Evolutionary conservation across 2,113 vertebrate genomes (phyloP).

Genomic region (Aphyosemion australe): DNA sequence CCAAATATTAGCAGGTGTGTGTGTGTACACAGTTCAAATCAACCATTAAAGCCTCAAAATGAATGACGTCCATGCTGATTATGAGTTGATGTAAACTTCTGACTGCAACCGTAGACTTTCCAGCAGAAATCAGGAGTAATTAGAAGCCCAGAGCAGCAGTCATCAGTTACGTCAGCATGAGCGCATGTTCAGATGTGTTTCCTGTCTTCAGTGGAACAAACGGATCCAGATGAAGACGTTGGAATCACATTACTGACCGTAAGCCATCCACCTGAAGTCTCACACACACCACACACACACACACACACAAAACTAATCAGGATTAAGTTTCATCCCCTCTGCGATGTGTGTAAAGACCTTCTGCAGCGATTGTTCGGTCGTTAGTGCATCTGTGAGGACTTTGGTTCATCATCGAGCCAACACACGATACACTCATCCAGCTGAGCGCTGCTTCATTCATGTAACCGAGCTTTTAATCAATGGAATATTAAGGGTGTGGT

Average conservation of each 20-base stretch:
- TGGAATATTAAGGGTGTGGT: slow-evolving; percentile 51
- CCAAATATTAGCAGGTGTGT: no score
- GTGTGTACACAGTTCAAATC: no score
- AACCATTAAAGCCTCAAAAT: no score
- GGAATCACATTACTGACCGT: slow-evolving; percentile 62
- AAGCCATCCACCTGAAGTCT: slow-evolving; percentile 63
- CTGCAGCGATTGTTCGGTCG: slow-evolving; percentile 56
- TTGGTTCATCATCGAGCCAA: slow-evolving; percentile 39
- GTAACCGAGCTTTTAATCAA: slow-evolving; percentile 75
- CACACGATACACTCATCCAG: slow-evolving; percentile 50
- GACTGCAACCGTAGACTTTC: no score
- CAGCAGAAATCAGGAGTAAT: no score
- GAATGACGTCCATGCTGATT: no score
- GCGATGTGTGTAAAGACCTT: slow-evolving; percentile 56
- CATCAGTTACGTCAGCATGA: slow-evolving; percentile 33
- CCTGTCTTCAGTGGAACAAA: slow-evolving; percentile 56
- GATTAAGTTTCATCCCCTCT: slow-evolving; percentile 63
- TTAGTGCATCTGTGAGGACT: slow-evolving; percentile 44
- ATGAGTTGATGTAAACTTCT: no score
- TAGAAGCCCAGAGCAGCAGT: slow-evolving; percentile 18
- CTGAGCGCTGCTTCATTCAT: slow-evolving; percentile 34
- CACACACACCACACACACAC: slow-evolving; percentile 18
- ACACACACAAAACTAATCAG: slow-evolving; percentile 57
- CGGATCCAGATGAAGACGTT: slow-evolving; percentile 71
- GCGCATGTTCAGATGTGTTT: slow-evolving; percentile 37